Percentiles rank a stretch among this genome's conserved stretches.
phyloP scores from a whole-genome alignment of 2,797 vertebrate genomes.

The Sebastes nivosus region DNA sequence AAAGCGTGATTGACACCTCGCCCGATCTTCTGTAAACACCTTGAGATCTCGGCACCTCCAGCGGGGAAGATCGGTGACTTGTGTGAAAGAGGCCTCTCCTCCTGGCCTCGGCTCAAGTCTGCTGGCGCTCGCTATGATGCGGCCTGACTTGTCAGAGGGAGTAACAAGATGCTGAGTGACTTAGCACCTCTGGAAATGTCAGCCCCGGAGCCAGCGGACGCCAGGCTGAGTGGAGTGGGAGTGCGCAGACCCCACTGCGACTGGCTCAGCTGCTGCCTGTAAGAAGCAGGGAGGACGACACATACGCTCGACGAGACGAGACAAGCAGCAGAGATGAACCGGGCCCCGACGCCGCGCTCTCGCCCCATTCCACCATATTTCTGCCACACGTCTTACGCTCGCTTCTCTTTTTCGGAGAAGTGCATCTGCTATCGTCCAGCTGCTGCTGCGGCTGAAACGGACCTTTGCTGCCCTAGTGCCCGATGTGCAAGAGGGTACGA shows the following conservation, averaged over 20 bases:
- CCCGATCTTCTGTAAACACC: constrained; percentile 80
- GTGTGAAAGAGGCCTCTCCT: constrained; percentile 70
- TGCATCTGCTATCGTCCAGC: constrained; percentile 69
- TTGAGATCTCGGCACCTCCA: constrained; percentile 77
- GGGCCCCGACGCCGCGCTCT: background rate
- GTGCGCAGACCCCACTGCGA: constrained; percentile 50
- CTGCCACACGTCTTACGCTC: constrained; percentile 53
- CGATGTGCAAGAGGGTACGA: constrained; percentile 49
- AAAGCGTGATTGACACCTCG: constrained; percentile 74
- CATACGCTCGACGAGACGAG: constrained; percentile 41
- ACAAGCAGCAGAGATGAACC: constrained; percentile 54
- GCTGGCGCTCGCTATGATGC: constrained; percentile 65
- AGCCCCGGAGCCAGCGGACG: constrained; percentile 73
- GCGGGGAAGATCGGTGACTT: constrained; percentile 73
- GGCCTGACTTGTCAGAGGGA: constrained; percentile 75
- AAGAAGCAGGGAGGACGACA: constrained; percentile 43
- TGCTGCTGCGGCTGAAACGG: constrained; percentile 47
- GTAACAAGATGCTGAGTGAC: constrained; percentile 85
- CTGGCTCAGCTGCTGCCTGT: constrained; percentile 74
- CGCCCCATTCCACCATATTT: constrained; percentile 43
- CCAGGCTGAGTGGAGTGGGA: constrained; percentile 63
- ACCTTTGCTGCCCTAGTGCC: constrained; percentile 51
- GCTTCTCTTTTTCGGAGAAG: constrained; percentile 45
- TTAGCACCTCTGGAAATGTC: constrained; percentile 86
- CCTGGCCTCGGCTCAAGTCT: constrained; percentile 63